Evolutionary conservation across 2,888 invertebrate species (phyloP).

Genomic region (Anaspis maculata): DNA sequence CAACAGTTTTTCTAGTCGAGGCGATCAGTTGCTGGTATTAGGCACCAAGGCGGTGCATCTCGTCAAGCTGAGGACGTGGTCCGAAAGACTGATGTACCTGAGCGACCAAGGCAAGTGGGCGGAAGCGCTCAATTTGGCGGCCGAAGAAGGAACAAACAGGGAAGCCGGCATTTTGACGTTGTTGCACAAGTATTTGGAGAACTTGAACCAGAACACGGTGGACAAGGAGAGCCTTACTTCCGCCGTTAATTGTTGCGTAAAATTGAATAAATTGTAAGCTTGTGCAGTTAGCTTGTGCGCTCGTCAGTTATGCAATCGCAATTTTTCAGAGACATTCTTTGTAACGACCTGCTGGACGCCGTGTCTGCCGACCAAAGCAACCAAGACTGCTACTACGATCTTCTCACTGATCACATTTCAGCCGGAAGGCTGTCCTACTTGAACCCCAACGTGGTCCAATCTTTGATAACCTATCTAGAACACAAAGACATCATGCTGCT

Average conservation of each 20-base stretch:
- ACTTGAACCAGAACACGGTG: slow-evolving; percentile 37
- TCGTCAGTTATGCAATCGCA: neutral
- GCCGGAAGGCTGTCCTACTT: slow-evolving; percentile 53
- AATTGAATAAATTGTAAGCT: slow-evolving; percentile 47
- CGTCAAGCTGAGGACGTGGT: slow-evolving; percentile 56
- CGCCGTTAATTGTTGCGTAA: slow-evolving; percentile 43
- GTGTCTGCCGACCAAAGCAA: slow-evolving; percentile 43
- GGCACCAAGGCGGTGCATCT: slow-evolving; percentile 56
- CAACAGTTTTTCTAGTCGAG: slow-evolving; percentile 60
- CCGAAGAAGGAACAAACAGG: slow-evolving; percentile 42
- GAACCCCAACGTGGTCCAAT: slow-evolving; percentile 64
- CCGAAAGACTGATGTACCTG: slow-evolving; percentile 56
- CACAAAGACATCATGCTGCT: slow-evolving; percentile 50
- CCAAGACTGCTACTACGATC: slow-evolving; percentile 52
- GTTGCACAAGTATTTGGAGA: slow-evolving; percentile 41
- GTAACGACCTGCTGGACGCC: slow-evolving; percentile 56
- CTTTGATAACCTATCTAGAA: slow-evolving; percentile 61
- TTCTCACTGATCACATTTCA: slow-evolving; percentile 62
- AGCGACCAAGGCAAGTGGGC: slow-evolving; percentile 51
- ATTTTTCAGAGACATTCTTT: slow-evolving; percentile 48
- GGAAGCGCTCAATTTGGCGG: slow-evolving; percentile 49
- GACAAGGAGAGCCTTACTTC: slow-evolving; percentile 43
- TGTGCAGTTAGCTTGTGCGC: neutral
- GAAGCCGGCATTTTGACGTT: slow-evolving; percentile 34
- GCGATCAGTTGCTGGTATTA: slow-evolving; percentile 59